Conservation (phyloP, 2,888 invertebrate species). For the Apamea epomidion region DNA sequence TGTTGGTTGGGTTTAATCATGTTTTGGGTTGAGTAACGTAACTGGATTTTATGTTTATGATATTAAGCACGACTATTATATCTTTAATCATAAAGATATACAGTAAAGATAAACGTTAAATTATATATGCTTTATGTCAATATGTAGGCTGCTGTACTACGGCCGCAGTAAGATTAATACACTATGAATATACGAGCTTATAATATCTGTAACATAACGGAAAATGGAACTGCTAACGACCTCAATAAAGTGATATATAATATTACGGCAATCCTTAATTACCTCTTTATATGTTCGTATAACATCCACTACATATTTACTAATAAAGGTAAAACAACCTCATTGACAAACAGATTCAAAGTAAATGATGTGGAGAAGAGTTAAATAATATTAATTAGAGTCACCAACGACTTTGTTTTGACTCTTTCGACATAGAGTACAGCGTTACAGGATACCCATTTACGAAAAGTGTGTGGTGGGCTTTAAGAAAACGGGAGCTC, state of each 20-base stretch:
- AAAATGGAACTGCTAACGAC: constrained; percentile 40
- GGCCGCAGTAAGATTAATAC: constrained; percentile 8
- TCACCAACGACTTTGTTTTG: constrained; percentile 65
- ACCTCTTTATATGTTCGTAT: background rate
- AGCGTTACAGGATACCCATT: background rate
- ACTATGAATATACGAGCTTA: constrained; percentile 19
- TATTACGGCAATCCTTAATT: constrained; percentile 29
- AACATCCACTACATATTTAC: background rate
- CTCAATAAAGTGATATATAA: constrained; percentile 39
- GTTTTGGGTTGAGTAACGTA: background rate
- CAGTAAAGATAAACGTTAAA: background rate
- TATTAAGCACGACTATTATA: background rate
- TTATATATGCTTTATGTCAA: background rate
- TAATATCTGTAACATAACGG: constrained; percentile 26
- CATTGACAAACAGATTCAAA: constrained; percentile 29
- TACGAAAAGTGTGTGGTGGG: background rate
- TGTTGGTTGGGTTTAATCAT: constrained; percentile 22
- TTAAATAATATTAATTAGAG: constrained; percentile 73
- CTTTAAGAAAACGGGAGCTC: background rate
- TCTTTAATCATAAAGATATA: background rate
- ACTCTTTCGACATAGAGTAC: constrained; percentile 18
- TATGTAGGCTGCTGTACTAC: background rate
- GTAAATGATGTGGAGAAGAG: constrained; percentile 36
- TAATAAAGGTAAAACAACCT: constrained; percentile 14
- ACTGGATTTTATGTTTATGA: background rate